phyloP scores from a whole-genome alignment of 2,113 vertebrate species.

The Willisornis vidua region DNA sequence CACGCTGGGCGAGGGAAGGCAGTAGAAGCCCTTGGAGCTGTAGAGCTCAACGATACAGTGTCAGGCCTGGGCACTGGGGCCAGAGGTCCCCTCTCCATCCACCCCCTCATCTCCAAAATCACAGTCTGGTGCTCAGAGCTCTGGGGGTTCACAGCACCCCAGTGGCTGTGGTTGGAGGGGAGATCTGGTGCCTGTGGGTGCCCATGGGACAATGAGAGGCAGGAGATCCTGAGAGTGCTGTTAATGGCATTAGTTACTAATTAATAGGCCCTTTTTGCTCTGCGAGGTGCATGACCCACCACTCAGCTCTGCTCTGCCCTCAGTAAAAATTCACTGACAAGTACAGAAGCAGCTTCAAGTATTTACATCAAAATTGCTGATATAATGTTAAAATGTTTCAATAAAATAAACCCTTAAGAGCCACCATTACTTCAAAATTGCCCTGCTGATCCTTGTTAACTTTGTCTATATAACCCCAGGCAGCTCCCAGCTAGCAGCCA shows the following conservation, averaged over 20 bases:
- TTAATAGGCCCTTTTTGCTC: not conserved
- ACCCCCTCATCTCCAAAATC: not conserved
- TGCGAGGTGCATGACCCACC: not conserved
- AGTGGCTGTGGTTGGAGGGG: rapidly evolving
- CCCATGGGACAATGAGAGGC: not conserved
- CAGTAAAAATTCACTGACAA: not conserved
- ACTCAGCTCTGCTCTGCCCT: not conserved
- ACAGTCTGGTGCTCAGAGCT: rapidly evolving
- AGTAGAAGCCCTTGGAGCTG: not conserved
- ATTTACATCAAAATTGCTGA: not conserved
- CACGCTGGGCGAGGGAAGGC: not conserved
- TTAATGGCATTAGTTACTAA: not conserved
- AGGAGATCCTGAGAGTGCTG: not conserved
- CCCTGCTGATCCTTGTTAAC: constrained; percentile 9
- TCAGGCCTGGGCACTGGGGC: not conserved
- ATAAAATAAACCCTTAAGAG: constrained; percentile 18
- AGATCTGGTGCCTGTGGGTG: rapidly evolving
- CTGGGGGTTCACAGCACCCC: rapidly evolving
- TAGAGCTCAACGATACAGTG: rapidly evolving
- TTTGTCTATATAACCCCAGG: not conserved
- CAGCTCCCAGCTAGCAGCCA: not conserved
- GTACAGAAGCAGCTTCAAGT: not conserved
- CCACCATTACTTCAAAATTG: not conserved
- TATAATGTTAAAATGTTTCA: not conserved
- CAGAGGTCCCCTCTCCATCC: not conserved